Percentiles rank a stretch among this genome's conserved stretches.
Evolutionary conservation across 2,797 vertebrate species (phyloP).

Genomic region (Danio aesculapii): DNA sequence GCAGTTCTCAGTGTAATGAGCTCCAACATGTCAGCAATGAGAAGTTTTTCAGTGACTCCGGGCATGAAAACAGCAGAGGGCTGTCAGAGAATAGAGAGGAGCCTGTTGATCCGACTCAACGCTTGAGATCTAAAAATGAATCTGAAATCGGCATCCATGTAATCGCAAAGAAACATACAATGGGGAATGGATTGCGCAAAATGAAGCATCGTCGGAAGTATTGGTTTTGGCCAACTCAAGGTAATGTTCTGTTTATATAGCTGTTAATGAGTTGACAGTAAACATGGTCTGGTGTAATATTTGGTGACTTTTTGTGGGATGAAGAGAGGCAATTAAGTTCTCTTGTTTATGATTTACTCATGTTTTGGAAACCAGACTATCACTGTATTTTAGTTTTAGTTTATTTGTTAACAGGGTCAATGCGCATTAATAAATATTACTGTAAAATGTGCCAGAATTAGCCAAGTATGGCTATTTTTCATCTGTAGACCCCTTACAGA

Average conservation of each 20-base stretch:
- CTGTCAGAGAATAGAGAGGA: slow-evolving; percentile 26
- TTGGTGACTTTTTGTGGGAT: neutral
- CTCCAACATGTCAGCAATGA: slow-evolving; percentile 24
- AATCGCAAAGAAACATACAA: slow-evolving; percentile 55
- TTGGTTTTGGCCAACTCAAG: slow-evolving; percentile 82
- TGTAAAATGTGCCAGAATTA: too few relatives aligned
- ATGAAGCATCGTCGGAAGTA: slow-evolving; percentile 82
- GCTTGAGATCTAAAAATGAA: slow-evolving; percentile 27
- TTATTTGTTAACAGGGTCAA: too few relatives aligned
- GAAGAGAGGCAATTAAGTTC: too few relatives aligned
- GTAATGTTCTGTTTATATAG: slow-evolving; percentile 74
- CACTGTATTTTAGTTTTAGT: too few relatives aligned
- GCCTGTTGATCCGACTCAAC: slow-evolving; percentile 1
- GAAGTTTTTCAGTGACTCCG: slow-evolving; percentile 30
- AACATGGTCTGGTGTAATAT: neutral
- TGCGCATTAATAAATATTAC: too few relatives aligned
- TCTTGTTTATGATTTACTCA: neutral
- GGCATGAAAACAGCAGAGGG: slow-evolving; percentile 4
- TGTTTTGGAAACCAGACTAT: neutral
- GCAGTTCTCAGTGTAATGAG: slow-evolving; percentile 13
- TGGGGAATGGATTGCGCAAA: slow-evolving; percentile 67
- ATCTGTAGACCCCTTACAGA: too few relatives aligned
- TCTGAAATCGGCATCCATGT: slow-evolving; percentile 18
- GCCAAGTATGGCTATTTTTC: too few relatives aligned
- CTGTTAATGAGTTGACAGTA: slow-evolving; percentile 66